A percentile compares a stretch with the other conserved stretches of the same genome.
These are phyloP conservation scores for Odontesthes bonariensis DNA, from an alignment of 2,113 vertebrate species.

Conservation along the genomic window DNA sequence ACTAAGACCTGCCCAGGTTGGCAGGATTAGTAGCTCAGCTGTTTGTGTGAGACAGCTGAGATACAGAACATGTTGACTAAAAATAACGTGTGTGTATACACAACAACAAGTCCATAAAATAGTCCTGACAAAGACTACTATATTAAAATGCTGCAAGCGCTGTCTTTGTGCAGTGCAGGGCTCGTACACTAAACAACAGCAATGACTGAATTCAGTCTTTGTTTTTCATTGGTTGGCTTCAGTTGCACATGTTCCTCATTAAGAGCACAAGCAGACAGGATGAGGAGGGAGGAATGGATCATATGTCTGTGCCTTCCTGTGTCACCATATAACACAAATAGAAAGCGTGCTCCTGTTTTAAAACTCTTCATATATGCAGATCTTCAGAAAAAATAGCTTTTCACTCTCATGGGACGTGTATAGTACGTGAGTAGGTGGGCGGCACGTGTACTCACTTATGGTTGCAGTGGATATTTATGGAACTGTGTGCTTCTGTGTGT, in stretches of 20 bases:
- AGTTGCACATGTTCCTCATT: slow-evolving; percentile 81
- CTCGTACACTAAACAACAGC: slow-evolving; percentile 50
- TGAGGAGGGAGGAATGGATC: slow-evolving; percentile 65
- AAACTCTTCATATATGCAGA: slow-evolving; percentile 29
- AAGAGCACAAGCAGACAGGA: slow-evolving; percentile 70
- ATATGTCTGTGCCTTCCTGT: slow-evolving; percentile 64
- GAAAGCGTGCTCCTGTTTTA: slow-evolving; percentile 26
- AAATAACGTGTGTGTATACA: slow-evolving; percentile 47
- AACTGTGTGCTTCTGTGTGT: slow-evolving; percentile 28
- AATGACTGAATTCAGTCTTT: slow-evolving; percentile 54
- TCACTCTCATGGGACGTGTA: slow-evolving; percentile 34
- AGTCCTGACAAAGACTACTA: slow-evolving; percentile 24
- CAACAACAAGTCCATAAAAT: slow-evolving; percentile 24
- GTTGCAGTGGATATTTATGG: slow-evolving; percentile 65
- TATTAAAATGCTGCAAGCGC: slow-evolving; percentile 29
- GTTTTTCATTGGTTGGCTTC: slow-evolving; percentile 74
- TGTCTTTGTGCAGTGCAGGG: slow-evolving; percentile 41
- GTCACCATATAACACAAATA: slow-evolving; percentile 43
- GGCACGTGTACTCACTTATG: slow-evolving; percentile 35
- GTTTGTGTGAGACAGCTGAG: slow-evolving; percentile 49
- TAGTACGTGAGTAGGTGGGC: slow-evolving; percentile 28
- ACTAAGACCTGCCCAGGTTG: slow-evolving; percentile 58
- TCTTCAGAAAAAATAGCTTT: slow-evolving; percentile 33
- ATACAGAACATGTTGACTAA: slow-evolving; percentile 44
- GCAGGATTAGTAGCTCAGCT: slow-evolving; percentile 65